Conservation (phyloP, 2,797 vertebrate genomes). For the Brachymystax lenok region DNA sequence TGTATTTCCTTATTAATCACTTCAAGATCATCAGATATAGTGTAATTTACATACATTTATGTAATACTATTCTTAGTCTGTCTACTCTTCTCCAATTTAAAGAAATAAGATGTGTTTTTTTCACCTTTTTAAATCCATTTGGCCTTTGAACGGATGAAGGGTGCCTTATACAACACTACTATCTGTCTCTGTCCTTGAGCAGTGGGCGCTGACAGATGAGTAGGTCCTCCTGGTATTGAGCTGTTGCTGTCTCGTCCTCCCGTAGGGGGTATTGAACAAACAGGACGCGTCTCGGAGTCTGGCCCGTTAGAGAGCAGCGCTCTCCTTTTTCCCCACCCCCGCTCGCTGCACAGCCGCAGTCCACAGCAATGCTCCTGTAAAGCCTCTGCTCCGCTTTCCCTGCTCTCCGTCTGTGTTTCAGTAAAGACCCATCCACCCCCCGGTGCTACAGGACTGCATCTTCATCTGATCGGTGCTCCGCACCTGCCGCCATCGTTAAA, state of each 20-base stretch:
- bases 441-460: slow-evolving; percentile 40
- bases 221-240: slow-evolving; percentile 21
- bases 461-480: slow-evolving; percentile 49
- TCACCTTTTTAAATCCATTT: too few relatives aligned
- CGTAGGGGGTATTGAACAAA: slow-evolving; percentile 32
- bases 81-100: too few relatives aligned
- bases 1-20: too few relatives aligned
- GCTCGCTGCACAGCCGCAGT: slow-evolving; percentile 71
- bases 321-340: slow-evolving; percentile 11
- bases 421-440: slow-evolving; percentile 39
- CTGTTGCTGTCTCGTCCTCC: slow-evolving; percentile 22
- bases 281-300: slow-evolving; percentile 39
- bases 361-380: slow-evolving; percentile 64
- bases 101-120: too few relatives aligned
- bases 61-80: too few relatives aligned
- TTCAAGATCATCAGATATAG: too few relatives aligned
- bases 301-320: slow-evolving; percentile 51
- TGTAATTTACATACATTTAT: too few relatives aligned
- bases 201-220: not conserved
- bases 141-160: not conserved
- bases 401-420: slow-evolving; percentile 36
- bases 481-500: slow-evolving; percentile 51
- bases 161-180: not conserved
- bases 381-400: slow-evolving; percentile 54
- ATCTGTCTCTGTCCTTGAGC: slow-evolving; percentile 33